These are phyloP conservation scores for Oasisia sp. DNA, from an alignment of 2,888 invertebrate genomes.

Conservation along the genomic window DNA sequence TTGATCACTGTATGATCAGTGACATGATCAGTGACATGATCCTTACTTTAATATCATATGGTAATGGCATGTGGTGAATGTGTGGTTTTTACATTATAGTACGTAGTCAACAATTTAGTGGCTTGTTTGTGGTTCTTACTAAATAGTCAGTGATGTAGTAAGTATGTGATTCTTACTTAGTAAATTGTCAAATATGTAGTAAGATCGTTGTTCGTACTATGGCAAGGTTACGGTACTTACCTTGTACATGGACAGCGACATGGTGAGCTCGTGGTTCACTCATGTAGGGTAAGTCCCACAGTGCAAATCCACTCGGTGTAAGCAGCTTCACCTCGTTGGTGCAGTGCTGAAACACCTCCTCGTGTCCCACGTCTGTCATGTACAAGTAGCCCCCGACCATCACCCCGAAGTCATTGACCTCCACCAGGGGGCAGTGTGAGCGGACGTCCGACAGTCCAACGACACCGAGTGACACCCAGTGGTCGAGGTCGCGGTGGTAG, in stretches of 20 bases:
- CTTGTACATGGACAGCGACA: constrained; percentile 20
- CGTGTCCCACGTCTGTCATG: constrained; percentile 27
- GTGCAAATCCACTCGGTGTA: constrained; percentile 34
- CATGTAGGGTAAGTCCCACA: constrained; percentile 40
- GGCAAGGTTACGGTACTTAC: neutral
- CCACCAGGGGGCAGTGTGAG: constrained; percentile 37
- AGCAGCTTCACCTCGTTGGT: constrained; percentile 38
- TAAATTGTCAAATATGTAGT: neutral
- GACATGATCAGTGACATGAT: too few relatives aligned
- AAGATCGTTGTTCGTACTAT: neutral
- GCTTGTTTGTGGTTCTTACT: neutral
- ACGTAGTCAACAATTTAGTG: too few relatives aligned
- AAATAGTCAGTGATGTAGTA: neutral
- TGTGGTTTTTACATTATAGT: too few relatives aligned
- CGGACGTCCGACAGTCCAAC: constrained; percentile 32
- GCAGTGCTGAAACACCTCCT: constrained; percentile 31
- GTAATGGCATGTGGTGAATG: too few relatives aligned
- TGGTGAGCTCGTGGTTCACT: constrained; percentile 36
- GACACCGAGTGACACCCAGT: constrained; percentile 37
- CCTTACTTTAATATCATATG: too few relatives aligned
- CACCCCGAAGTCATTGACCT: constrained; percentile 37
- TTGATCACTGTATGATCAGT: too few relatives aligned
- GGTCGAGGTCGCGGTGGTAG: constrained; percentile 33
- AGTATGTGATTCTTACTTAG: neutral
- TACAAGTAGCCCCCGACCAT: constrained; percentile 38